These are phyloP conservation scores for Oenanthe oenanthe DNA, from an alignment of 2,113 vertebrate genomes.

Conservation along the genomic window DNA sequence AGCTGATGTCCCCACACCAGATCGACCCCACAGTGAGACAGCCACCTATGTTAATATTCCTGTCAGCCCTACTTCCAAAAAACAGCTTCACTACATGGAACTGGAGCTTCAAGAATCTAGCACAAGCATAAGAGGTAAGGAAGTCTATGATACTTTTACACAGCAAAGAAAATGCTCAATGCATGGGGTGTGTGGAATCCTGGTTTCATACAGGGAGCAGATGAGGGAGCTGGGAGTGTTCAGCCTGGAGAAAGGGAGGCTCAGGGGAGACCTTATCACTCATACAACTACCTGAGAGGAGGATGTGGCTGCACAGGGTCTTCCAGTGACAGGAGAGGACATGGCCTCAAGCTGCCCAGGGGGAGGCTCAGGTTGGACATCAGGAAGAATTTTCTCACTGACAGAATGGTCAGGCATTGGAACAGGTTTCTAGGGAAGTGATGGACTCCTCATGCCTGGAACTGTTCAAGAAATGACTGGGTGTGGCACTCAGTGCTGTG, in stretches of 20 bases:
- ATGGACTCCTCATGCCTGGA: background rate
- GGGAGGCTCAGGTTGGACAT: background rate
- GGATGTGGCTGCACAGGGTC: background rate
- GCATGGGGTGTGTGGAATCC: background rate
- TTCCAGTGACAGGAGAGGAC: background rate
- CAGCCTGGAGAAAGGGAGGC: background rate
- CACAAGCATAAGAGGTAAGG: slow-evolving; percentile 78
- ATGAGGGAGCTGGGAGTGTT: background rate
- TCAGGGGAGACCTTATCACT: background rate
- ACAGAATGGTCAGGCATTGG: background rate
- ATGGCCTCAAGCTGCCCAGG: background rate
- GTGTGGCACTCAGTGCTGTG: background rate
- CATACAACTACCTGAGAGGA: background rate
- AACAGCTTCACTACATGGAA: slow-evolving; percentile 85
- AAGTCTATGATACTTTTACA: background rate
- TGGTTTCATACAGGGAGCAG: background rate
- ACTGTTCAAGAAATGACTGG: accelerated
- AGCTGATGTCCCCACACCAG: slow-evolving; percentile 64
- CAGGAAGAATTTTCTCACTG: background rate
- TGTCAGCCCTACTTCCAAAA: slow-evolving; percentile 78
- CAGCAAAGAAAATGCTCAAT: background rate
- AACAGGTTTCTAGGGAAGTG: background rate
- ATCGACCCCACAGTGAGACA: slow-evolving; percentile 70
- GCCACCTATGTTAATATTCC: slow-evolving; percentile 87
- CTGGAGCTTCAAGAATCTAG: slow-evolving; percentile 79